These are phyloP conservation scores for Anas bernieri DNA, from an alignment of 2,797 vertebrate species.

Conservation along the genomic window DNA sequence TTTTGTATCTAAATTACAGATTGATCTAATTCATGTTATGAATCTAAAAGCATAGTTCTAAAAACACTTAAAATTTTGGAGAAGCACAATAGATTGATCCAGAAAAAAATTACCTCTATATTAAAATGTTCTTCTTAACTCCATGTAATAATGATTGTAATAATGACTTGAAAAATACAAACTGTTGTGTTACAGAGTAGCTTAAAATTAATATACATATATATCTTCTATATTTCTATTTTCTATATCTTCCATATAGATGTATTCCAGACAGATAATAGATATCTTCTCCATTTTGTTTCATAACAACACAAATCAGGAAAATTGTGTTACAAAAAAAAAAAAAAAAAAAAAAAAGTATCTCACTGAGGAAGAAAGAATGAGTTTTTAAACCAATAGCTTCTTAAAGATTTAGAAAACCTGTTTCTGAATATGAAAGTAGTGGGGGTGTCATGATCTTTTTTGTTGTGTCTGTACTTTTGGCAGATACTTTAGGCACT, in stretches of 20 bases:
- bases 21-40: background rate
- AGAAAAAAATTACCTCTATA: background rate
- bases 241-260: too few relatives aligned
- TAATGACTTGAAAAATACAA: background rate
- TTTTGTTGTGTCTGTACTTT: background rate
- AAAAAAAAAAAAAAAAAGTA: background rate
- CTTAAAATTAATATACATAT: background rate
- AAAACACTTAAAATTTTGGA: background rate
- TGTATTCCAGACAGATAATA: too few relatives aligned
- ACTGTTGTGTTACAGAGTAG: background rate
- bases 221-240: too few relatives aligned
- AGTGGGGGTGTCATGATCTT: background rate
- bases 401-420: background rate
- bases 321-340: background rate
- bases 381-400: background rate
- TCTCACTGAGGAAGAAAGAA: background rate
- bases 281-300: background rate
- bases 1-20: background rate
- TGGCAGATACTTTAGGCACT: background rate
- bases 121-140: background rate
- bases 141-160: background rate
- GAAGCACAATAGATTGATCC: background rate
- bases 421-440: background rate
- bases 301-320: background rate
- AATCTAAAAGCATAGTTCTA: background rate